Base-by-base conservation (phyloP, 2,888 invertebrate genomes). In the Mylabris sibirica region DNA sequence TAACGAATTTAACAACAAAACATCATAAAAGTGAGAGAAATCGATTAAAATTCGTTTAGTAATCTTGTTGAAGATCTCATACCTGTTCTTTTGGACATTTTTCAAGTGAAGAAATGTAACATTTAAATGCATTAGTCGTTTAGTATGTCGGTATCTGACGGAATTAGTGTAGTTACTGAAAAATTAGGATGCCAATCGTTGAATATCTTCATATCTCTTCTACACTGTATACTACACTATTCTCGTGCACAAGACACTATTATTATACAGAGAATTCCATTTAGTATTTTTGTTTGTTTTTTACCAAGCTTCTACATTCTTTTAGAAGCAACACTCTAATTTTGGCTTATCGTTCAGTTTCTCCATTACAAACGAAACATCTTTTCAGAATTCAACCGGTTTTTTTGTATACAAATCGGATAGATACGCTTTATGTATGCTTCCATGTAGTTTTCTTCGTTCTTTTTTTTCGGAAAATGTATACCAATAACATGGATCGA, bases 91-190 rank as follows among this genome's bases (percentile, higher is more conserved):
- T 44, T 11, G 5, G n/a, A 2, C 41, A 41, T 77, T 77, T 77
- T 79, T 77, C 75, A 30, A 30, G 74, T 72, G 76, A 77, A 69
- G 75, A 81, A 82, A 81, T 82, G 79, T 76, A 78, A 80, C 82
- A 82, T 82, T 82, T 82, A 82, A 82, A 82, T 82, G 82, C 82
- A 82, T 82, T 82, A 82, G 79, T 74, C 79, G 82, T 81, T 79
- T 77, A 70, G n/a, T 73, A 59, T 67, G 69, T 70, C 70, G 74
- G 73, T 77, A 77, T 74, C 76, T 77, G 78, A 75, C 76, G 73
- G 69, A 79, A 80, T 79, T 78, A 80, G 77, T 76, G 68, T 70
- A 66, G 62, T 63, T 68, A 69, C 65, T 74, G 70, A 74, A 74
- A 72, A 78, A 77, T 78, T 77, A 75, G 72, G 70, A 75, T 76